Evolutionary conservation across 2,888 invertebrate genomes (phyloP), one percentile per base, ranked within the genome.

Genomic region (Leucophora obtusa): DNA sequence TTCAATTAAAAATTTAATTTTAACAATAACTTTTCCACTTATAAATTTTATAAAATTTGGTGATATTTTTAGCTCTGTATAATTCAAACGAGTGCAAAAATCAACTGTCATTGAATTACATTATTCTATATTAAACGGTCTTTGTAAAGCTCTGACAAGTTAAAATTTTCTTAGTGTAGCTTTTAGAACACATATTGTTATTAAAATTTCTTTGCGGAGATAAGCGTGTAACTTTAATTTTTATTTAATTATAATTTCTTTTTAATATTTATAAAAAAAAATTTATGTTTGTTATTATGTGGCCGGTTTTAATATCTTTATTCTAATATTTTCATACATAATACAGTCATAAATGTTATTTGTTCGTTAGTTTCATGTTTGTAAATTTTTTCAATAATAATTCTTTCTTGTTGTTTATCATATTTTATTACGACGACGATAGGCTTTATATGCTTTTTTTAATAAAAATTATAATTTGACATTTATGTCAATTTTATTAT

Each of bases 401-500:
- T n/a, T n/a, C 11, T 21, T 53, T 54, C 51, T 58, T 43, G 14
- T 47, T 53, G 8, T 50, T 80, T 80, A 70, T 58, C 75, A 76
- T 70, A 15, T 71, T 80, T 80, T 76, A 80, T 80, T 68, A 72
- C 63, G 68, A 51, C 51, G 33, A 47, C 51, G 38, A 47, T 65
- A 56, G 68, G 59, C 51, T 66, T 59, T 60, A 62, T 70, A 66
- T 62, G 50, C n/a, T 62, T 38, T 54, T 47, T 58, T 75, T 43
- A 38, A 47, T 53, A 54, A 70, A 79, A 62, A 69, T 68, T 72
- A 35, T 80, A 76, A 76, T 53, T 76, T 76, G 80, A 76, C 80
- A 76, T 80, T 80, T 80, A 80, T 80, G 72, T 68, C 53, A 58
- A 69, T 80, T 80, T 80, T 80, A 80, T 80, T 80, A 35, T 69